These are phyloP conservation scores for Cochlearius cochlearius DNA, from an alignment of 2,113 vertebrate species.

Conservation along the genomic window DNA sequence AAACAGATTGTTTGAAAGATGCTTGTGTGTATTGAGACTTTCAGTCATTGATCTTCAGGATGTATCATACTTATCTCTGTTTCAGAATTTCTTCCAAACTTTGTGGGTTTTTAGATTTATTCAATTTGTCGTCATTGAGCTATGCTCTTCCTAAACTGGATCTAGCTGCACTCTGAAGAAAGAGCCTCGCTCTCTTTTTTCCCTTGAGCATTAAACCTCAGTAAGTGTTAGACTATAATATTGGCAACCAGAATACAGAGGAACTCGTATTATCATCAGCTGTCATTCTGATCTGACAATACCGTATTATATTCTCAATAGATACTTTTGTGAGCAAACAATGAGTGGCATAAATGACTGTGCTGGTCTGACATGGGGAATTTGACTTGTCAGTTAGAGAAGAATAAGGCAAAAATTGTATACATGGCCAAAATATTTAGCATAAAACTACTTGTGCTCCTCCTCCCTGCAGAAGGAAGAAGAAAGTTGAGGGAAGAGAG, in stretches of 20 bases:
- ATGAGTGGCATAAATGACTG: conserved; percentile 39
- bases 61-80: background rate
- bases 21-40: background rate
- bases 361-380: conserved; percentile 7
- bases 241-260: background rate
- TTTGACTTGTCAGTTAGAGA: conserved; percentile 24
- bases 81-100: background rate
- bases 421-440: conserved; percentile 17
- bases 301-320: background rate
- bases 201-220: background rate
- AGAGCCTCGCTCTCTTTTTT: background rate
- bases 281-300: conserved; percentile 57
- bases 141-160: background rate
- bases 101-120: background rate
- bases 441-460: background rate
- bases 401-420: background rate
- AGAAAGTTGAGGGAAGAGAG: background rate
- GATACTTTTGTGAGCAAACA: conserved; percentile 49
- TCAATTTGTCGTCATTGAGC: background rate
- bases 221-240: background rate
- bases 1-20: background rate
- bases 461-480: background rate
- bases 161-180: background rate
- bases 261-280: background rate
- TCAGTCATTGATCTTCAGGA: background rate